Evolutionary conservation across 2,888 invertebrate genomes (phyloP), one percentile per base, ranked within the genome.

Genomic region (Ashinkailepas kermadecensis): DNA sequence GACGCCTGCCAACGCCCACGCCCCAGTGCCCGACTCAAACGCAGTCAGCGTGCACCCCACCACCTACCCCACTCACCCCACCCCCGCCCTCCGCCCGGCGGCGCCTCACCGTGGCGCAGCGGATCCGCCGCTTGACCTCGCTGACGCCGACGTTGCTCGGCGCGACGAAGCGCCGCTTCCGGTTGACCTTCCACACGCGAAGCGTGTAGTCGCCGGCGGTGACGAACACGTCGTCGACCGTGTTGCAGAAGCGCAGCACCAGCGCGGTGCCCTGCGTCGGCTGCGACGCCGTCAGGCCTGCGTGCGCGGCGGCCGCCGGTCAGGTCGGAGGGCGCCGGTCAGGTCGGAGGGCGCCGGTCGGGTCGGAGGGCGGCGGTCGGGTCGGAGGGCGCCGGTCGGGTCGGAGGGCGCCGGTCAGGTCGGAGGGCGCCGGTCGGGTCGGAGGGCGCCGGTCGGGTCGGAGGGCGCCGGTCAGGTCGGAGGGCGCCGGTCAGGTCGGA

Each of bases 111-210:
- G 54, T 11, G 13, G n/a, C 57, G 13, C 78, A 78, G 23, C 92
- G 91, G 56, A 96, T 92, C 81, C 90, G 90, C 70, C 97, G 90
- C 81, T 94, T 92, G 84, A 95, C 88, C 87, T 94, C 94, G 58
- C 94, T 94, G 85, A 95, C 89, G 70, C 91, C 90, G 3, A 95
- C 93, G 86, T 95, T 94, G 56, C 91, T 89, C 0, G 92, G 92
- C 81, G 90, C 89, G 0, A 96, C 88, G 84, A 92, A 78, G 57
- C 57, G 57, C 15, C 56, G 54, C 58, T 78, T 78, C 10, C 78
- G 9, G 58, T 78, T n/a, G 23, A 78, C 13, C 13, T 57, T 57
- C 78, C 78, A 78, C 58, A 78, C 78, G 10, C 78, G n/a, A 13
- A 78, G 78, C 78, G 78, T 58, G 57, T 23, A 58, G 58, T 78